A percentile compares a stretch with the other conserved stretches of the same genome.
Conservation (phyloP, 2,113 vertebrate species). For the Speoplatyrhinus poulsoni region DNA sequence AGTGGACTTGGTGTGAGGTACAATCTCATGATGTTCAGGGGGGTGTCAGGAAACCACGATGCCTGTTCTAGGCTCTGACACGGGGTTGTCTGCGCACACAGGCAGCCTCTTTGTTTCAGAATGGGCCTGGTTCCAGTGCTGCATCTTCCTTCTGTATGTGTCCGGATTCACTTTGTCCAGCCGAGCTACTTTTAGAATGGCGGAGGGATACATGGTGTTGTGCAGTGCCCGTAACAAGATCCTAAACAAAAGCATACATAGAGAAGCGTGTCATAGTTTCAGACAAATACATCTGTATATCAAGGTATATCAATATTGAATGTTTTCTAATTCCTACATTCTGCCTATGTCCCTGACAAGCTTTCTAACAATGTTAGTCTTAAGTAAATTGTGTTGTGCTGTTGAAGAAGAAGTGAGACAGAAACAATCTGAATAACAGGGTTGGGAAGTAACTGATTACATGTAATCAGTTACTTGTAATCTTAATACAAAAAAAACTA, state of each 20-base stretch:
- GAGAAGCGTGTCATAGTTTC: not conserved
- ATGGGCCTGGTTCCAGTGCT: slow-evolving; percentile 60
- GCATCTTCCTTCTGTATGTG: slow-evolving; percentile 53
- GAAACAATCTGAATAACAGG: too few species aligned
- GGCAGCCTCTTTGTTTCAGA: slow-evolving; percentile 1
- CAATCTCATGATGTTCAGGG: not conserved
- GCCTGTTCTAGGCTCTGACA: slow-evolving; percentile 27
- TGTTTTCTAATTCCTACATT: too few species aligned
- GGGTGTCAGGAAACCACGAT: slow-evolving; percentile 40
- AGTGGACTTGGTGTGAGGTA: not conserved
- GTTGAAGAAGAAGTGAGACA: too few species aligned
- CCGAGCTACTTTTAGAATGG: slow-evolving; percentile 64
- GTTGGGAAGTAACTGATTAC: too few species aligned
- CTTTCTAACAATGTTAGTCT: too few species aligned
- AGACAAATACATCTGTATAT: not conserved
- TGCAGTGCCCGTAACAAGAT: slow-evolving; percentile 75
- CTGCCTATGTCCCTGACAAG: too few species aligned
- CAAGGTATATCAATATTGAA: not conserved
- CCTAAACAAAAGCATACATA: slow-evolving; percentile 65
- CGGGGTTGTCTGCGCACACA: slow-evolving; percentile 17
- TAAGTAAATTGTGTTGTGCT: too few species aligned
- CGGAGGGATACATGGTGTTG: slow-evolving; percentile 72
- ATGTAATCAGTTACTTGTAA: too few species aligned
- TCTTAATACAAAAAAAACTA: too few species aligned
- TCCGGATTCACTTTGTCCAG: slow-evolving; percentile 58